phyloP scores from a whole-genome alignment of 2,888 invertebrate species.

The Eulithis prunata region DNA sequence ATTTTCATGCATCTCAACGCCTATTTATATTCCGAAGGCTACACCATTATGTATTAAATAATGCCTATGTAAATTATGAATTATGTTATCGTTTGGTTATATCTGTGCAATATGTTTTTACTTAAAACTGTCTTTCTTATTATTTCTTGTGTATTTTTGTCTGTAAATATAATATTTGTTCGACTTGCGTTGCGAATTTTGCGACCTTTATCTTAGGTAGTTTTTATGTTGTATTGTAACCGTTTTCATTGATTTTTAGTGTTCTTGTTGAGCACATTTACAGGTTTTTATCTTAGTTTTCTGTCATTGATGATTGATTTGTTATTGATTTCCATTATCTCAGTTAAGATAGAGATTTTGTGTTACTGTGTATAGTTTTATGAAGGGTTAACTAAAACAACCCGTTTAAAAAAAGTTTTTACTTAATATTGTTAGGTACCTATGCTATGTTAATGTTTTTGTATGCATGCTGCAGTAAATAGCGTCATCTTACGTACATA shows the following conservation, averaged over 20 bases:
- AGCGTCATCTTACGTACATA: background rate
- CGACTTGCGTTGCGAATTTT: background rate
- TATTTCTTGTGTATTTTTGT: background rate
- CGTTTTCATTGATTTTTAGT: background rate
- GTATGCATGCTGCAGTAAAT: background rate
- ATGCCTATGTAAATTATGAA: slow-evolving; percentile 35
- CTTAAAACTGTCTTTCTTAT: background rate
- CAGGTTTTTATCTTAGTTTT: slow-evolving; percentile 3
- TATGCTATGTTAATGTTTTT: background rate
- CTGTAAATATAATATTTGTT: background rate
- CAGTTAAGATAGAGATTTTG: too few relatives aligned
- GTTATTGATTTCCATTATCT: slow-evolving; percentile 7
- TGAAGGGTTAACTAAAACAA: too few relatives aligned
- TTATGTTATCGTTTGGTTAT: slow-evolving; percentile 19
- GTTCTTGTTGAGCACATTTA: background rate
- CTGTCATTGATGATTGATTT: slow-evolving; percentile 20
- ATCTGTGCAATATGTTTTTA: background rate
- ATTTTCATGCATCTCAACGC: slow-evolving; percentile 36
- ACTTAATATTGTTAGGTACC: background rate
- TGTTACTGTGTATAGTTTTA: too few relatives aligned
- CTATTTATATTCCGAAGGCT: slow-evolving; percentile 30
- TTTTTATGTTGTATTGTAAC: background rate
- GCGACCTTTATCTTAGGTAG: background rate
- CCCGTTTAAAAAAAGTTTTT: too few relatives aligned
- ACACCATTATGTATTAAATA: slow-evolving; percentile 31